A percentile compares a stretch with the other conserved stretches of the same genome.
These are phyloP conservation scores for Pyrrhia umbra DNA, from an alignment of 2,888 invertebrate species.

Conservation along the genomic window DNA sequence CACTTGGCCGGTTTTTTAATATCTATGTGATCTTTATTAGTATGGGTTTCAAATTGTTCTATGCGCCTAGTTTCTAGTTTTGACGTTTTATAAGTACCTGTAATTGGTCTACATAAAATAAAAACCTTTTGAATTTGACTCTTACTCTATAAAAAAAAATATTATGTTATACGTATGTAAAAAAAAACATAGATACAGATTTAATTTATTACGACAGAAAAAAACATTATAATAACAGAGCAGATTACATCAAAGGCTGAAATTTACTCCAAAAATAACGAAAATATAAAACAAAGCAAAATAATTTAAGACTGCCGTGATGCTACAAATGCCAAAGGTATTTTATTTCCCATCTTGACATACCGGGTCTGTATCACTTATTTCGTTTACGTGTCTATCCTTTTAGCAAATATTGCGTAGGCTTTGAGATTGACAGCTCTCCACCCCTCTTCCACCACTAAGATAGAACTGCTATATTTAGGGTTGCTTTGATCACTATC, in stretches of 20 bases:
- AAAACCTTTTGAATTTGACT: too few species aligned
- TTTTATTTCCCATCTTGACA: constrained; percentile 10
- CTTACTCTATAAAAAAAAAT: too few species aligned
- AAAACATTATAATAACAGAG: not conserved
- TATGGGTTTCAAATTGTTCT: too few species aligned
- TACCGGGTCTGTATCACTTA: not conserved
- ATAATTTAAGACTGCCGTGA: not conserved
- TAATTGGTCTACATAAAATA: too few species aligned
- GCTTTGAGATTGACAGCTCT: not conserved
- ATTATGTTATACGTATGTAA: not conserved
- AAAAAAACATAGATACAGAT: constrained; percentile 7
- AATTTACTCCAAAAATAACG: constrained; percentile 8
- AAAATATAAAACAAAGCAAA: constrained; percentile 2
- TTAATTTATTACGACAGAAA: not conserved
- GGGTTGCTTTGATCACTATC: not conserved
- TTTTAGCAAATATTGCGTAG: not conserved
- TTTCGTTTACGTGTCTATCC: not conserved
- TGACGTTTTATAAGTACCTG: too few species aligned
- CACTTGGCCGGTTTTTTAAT: too few species aligned
- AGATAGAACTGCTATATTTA: not conserved
- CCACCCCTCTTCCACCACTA: not conserved
- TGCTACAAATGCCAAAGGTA: constrained; percentile 26
- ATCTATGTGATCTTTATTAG: too few species aligned
- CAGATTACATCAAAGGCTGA: not conserved
- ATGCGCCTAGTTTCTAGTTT: too few species aligned